Base-by-base conservation (phyloP, 2,888 invertebrate genomes). In the Napeogenes sylphis region DNA sequence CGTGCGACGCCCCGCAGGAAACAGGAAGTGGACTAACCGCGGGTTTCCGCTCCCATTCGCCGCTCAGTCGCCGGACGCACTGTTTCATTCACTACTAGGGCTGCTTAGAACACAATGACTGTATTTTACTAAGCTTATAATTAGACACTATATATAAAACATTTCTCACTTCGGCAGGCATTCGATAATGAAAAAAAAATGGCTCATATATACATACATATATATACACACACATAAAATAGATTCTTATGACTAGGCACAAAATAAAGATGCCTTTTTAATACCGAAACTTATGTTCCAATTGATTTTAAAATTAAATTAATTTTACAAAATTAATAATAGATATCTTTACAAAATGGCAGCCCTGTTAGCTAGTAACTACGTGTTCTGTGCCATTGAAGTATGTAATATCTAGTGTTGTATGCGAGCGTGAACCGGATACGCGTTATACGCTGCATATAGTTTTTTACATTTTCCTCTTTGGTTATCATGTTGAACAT, bases 1-100 rank as follows among this genome's bases (percentile, higher is more conserved):
- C 84, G 84, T 78, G 81, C 85, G 83, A 74, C 81, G 82, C 87
- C 85, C 87, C 82, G 84, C 90, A 89, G 90, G 90, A 90, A 89
- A 90, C 90, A 89, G 90, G 90, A 90, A 90, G 90, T 90, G 88
- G 87, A 89, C 86, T 90, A 90, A 90, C 90, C 90, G 89, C 90
- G 84, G 79, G 85, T 82, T 89, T 90, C 90, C 90, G 90, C 90
- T 90, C 90, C 87, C 90, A 90, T 88, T 90, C 86, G 90, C 81
- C 80, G 75, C 75, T 73, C 81, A 70, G 35, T 35, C 70, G 71
- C 71, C 72, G 71, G 83, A 84, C 84, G 80, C 82, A 80, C 83
- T 83, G 85, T 85, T 86, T 85, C 85, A 85, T 87, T 88, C 86
- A 84, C 78, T 74, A 78, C 78, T 77, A 77, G 79, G 71, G 69